Base-by-base conservation (phyloP, 2,797 vertebrate species). In the Pteronotus mesoamericanus region DNA sequence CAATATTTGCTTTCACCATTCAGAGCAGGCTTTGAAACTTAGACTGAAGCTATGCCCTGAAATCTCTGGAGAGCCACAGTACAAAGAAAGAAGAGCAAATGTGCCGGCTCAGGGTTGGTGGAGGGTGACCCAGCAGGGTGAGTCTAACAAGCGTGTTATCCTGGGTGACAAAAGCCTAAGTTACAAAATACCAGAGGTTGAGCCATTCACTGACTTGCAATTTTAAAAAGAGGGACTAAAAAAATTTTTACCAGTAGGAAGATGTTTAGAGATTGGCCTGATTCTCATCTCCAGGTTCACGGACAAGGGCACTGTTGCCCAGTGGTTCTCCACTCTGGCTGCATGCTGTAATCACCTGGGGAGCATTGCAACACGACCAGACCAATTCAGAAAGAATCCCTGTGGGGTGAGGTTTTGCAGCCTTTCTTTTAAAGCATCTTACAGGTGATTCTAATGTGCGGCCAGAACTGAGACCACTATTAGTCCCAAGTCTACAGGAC, bases 1-100 rank as follows among this genome's bases (percentile, higher is more conserved):
- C 94, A 94, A 90, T 18, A 66, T 7, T 37, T 83, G 53, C 71
- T 94, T 93, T 87, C 66, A 82, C 82, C 6, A 44, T 66, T 83
- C 46, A 34, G 83, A 59, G 83, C 46, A 29, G 55, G n/a, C 66
- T 80, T 14, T 72, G 66, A 42, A 57, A 74, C 16, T 10, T 19
- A 55, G 87, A 18, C 74, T 86, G 82, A 37, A 69, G 69, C 46
- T 61, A 0, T 29, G 72, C 21, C 53, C 66, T 75, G 0, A 29
- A 26, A 29, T 18, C 44, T 61, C 57, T 39, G 55, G 53, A 85
- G 84, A 83, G 34, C 37, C 44, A 44, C 61, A 61, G 51, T 3
- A 87, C 57, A 90, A 44, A 89, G 29, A 39, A 26, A 75, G 21
- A 14, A 1, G 34, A 6, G 46, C n/a, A 10, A 74, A 8, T 0